These are phyloP conservation scores for Pseudomugil tenellus DNA, from an alignment of 2,797 vertebrate genomes.

Conservation along the genomic window DNA sequence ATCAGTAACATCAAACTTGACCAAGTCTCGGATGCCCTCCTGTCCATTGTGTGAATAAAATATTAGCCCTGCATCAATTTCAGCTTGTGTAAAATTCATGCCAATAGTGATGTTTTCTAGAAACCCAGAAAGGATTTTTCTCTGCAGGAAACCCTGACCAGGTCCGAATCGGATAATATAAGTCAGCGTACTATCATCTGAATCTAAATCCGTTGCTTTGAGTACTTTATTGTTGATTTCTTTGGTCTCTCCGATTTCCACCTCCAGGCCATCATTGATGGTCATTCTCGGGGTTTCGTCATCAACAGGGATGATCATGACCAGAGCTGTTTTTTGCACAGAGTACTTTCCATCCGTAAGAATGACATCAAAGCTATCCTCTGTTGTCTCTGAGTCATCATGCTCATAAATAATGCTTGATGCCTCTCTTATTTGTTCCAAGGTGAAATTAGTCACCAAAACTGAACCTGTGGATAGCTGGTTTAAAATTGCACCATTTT, in stretches of 20 bases:
- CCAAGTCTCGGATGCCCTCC: slow-evolving; percentile 90
- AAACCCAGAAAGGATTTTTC: slow-evolving; percentile 71
- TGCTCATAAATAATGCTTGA: slow-evolving; percentile 96
- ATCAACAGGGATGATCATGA: slow-evolving; percentile 90
- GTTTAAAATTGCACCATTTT: slow-evolving; percentile 89
- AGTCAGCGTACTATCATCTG: slow-evolving; percentile 87
- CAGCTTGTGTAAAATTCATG: slow-evolving; percentile 95
- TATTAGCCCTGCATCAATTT: slow-evolving; percentile 87
- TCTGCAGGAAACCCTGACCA: slow-evolving; percentile 88
- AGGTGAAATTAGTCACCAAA: slow-evolving; percentile 87
- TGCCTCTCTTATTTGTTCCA: slow-evolving; percentile 90
- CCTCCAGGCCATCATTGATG: slow-evolving; percentile 91
- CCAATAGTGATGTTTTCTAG: slow-evolving; percentile 89
- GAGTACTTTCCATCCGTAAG: slow-evolving; percentile 90
- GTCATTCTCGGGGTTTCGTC: slow-evolving; percentile 94
- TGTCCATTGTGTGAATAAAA: slow-evolving; percentile 88
- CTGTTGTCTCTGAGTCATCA: slow-evolving; percentile 93
- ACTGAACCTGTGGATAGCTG: slow-evolving; percentile 89
- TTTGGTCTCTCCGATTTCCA: slow-evolving; percentile 90
- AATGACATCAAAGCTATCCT: slow-evolving; percentile 90
- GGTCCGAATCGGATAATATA: slow-evolving; percentile 89
- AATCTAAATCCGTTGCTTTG: slow-evolving; percentile 94
- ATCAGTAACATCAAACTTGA: slow-evolving; percentile 96
- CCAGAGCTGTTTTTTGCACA: slow-evolving; percentile 81
- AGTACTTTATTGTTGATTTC: slow-evolving; percentile 86